Evolutionary conservation across 2,113 vertebrate species (phyloP), one percentile per base, ranked within the genome.

Genomic region (Semnornis frantzii): DNA sequence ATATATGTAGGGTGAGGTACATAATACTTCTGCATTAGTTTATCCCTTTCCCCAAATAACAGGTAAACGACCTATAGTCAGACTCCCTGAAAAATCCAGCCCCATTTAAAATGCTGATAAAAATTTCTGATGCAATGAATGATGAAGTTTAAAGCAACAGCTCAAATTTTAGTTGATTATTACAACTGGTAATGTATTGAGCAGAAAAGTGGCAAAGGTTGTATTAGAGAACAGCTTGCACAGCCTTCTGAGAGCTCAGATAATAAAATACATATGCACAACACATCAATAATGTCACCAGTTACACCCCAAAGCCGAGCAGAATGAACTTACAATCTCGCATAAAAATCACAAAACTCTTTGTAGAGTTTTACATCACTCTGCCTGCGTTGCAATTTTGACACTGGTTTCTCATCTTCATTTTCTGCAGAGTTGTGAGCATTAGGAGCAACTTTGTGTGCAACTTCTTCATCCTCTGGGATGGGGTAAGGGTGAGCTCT

Each of bases 271-370:
- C 13, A 10, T 34, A 55, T 5, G 12, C 68, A 87, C 23, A 48
- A 28, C 23, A 74, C 4, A 24, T 13, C 58, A 71, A 24, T 30
- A 77, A 83, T 5, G 21, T 75, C 48, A 69, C 54, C 4, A 71
- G 48, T 37, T 50, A 89, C 63, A 87, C 24, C 71, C 75, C 15
- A 0, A 80, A 82, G 81, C 70, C 12, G 10, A 87, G 57, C 42
- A 91, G 66, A 74, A 80, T 8, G 17, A 90, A 99, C 99, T 99
- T 98, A 99, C 99, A 98, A 99, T 97, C 97, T 98, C 39, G 99
- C 99, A 93, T 99, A 99, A 96, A 99, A 99, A 97, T 99, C 99
- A 97, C 99, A 99, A 89, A 99, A 99, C 95, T 99, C 99, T 97
- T 99, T 99, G 97, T 99, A 99, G 94, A 99, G 98, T 97, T 99